These are phyloP conservation scores for Cheirogaleus medius DNA, from an alignment of 2,113 vertebrate species.

Conservation along the genomic window DNA sequence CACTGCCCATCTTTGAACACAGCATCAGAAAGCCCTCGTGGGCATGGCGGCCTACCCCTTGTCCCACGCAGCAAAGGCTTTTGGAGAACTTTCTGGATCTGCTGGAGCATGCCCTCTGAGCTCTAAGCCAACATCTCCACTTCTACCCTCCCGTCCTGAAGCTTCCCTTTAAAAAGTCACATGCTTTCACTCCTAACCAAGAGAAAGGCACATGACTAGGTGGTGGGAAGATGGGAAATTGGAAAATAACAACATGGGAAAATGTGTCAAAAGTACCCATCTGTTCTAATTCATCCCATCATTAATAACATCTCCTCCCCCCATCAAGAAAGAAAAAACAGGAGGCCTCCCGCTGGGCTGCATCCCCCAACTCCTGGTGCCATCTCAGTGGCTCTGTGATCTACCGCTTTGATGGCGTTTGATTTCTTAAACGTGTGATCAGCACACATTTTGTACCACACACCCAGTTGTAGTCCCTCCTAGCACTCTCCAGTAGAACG, in stretches of 20 bases:
- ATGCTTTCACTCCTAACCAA: constrained; percentile 53
- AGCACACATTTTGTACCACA: constrained; percentile 50
- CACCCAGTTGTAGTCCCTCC: background rate
- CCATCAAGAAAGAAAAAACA: constrained; percentile 63
- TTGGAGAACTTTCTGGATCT: background rate
- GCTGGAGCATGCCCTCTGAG: background rate
- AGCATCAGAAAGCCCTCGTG: fast-evolving
- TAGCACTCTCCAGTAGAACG: background rate
- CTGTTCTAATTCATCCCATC: constrained; percentile 75
- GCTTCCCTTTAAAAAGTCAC: constrained; percentile 56
- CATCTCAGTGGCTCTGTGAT: constrained; percentile 30
- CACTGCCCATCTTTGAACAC: background rate
- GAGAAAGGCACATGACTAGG: constrained; percentile 72
- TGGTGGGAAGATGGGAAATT: constrained; percentile 74
- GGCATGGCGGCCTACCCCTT: background rate
- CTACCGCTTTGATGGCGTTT: constrained; percentile 6
- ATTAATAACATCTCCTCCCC: constrained; percentile 67
- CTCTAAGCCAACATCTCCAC: background rate
- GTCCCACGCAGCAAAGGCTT: background rate
- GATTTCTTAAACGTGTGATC: constrained; percentile 64
- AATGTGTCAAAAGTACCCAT: constrained; percentile 78
- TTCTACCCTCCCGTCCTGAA: background rate
- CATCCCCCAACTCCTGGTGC: constrained; percentile 27
- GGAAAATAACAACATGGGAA: constrained; percentile 76
- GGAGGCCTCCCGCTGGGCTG: constrained; percentile 60